These are phyloP conservation scores for Porites lutea DNA, from an alignment of 64 coral and sea anemone genomes.

Conservation along the genomic window DNA sequence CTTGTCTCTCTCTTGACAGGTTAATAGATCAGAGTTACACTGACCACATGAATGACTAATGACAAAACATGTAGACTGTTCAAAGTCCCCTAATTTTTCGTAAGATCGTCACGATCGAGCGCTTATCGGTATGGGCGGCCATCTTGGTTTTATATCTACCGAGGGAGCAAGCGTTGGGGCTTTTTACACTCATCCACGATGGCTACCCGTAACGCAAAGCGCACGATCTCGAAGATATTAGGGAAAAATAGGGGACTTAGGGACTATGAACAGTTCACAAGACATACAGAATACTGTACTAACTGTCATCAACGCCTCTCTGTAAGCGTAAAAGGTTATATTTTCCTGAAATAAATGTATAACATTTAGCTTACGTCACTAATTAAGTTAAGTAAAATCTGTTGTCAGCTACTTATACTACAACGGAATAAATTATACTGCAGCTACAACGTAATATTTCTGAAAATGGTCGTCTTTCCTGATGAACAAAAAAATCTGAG, in stretches of 20 bases:
- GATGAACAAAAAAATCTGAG: neutral
- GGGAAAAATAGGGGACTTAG: too few relatives aligned
- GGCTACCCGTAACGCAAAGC: too few relatives aligned
- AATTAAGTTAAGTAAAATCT: neutral
- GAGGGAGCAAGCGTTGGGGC: too few relatives aligned
- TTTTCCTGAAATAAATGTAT: slow-evolving; percentile 17
- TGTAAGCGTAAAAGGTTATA: neutral
- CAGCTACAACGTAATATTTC: neutral
- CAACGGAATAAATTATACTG: slow-evolving; percentile 37
- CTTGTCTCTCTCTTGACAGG: neutral
- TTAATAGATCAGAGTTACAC: neutral
- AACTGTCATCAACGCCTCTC: neutral
- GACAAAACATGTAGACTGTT: too few relatives aligned
- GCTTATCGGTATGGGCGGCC: too few relatives aligned
- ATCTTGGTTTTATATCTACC: too few relatives aligned
- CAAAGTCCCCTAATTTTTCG: too few relatives aligned
- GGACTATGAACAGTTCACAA: neutral
- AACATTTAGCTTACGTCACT: neutral
- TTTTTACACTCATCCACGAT: too few relatives aligned
- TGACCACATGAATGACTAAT: neutral
- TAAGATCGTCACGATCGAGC: too few relatives aligned
- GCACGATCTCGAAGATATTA: too few relatives aligned
- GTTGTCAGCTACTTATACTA: slow-evolving; percentile 1
- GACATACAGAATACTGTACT: neutral
- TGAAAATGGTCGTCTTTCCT: slow-evolving; percentile 21